phyloP scores from a whole-genome alignment of 2,113 vertebrate species.

The Mixornis gularis region DNA sequence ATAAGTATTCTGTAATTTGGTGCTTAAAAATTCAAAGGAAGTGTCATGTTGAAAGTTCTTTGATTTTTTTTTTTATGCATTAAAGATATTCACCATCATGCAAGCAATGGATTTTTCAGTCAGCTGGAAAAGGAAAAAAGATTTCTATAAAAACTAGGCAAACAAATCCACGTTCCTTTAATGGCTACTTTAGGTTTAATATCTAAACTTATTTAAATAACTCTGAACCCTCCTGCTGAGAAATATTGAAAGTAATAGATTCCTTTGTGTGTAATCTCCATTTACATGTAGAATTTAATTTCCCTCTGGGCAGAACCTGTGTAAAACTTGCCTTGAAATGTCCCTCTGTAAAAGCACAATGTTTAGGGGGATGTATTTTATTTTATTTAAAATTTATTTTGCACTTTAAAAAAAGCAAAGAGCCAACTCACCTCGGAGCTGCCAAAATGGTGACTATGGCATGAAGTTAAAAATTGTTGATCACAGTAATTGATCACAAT shows the following conservation, averaged over 20 bases:
- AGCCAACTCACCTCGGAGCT: neutral
- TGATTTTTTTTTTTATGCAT: slow-evolving; percentile 61
- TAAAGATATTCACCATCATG: slow-evolving; percentile 70
- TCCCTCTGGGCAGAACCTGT: slow-evolving; percentile 81
- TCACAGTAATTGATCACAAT: neutral
- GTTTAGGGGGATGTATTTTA: slow-evolving; percentile 68
- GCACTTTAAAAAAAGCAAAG: slow-evolving; percentile 36
- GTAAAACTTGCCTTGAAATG: slow-evolving; percentile 78
- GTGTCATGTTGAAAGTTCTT: slow-evolving; percentile 63
- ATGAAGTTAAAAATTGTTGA: neutral
- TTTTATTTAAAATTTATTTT: slow-evolving; percentile 78
- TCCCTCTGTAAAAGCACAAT: slow-evolving; percentile 70
- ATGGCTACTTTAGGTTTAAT: slow-evolving; percentile 83
- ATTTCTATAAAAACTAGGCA: slow-evolving; percentile 66
- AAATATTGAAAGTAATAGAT: slow-evolving; percentile 84
- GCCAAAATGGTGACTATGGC: neutral
- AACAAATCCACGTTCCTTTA: slow-evolving; percentile 79
- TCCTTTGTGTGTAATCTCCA: slow-evolving; percentile 81
- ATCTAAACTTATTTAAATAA: slow-evolving; percentile 86
- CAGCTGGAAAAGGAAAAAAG: slow-evolving; percentile 64
- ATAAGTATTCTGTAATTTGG: slow-evolving; percentile 69
- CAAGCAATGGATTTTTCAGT: slow-evolving; percentile 74
- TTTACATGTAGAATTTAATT: slow-evolving; percentile 83
- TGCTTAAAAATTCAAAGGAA: slow-evolving; percentile 75
- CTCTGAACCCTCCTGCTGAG: slow-evolving; percentile 80